Percentiles rank a stretch among this genome's conserved stretches.
These are phyloP conservation scores for Tetraneura akinire DNA, from an alignment of 1,140 invertebrate genomes.

Conservation along the genomic window DNA sequence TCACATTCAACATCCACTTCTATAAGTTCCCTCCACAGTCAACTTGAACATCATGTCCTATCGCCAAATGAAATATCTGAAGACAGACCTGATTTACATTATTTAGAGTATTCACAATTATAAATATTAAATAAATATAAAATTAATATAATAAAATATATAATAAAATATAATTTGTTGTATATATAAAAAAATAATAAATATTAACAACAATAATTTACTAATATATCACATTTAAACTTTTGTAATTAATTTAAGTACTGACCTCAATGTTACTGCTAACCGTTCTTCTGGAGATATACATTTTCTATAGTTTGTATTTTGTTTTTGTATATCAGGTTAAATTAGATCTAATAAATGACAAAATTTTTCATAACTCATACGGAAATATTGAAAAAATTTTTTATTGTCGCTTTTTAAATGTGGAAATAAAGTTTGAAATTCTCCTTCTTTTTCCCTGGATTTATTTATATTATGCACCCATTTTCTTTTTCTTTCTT, in stretches of 20 bases:
- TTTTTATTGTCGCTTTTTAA: not conserved
- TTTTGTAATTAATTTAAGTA: not conserved
- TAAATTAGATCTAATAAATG: not conserved
- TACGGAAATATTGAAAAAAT: not conserved
- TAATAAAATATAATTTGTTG: too few species aligned
- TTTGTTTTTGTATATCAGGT: not conserved
- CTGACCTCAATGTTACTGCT: not conserved
- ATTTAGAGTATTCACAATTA: too few species aligned
- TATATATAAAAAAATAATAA: too few species aligned
- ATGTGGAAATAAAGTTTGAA: not conserved
- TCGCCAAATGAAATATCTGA: not conserved
- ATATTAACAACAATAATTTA: too few species aligned
- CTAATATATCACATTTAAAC: not conserved
- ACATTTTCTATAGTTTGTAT: not conserved
- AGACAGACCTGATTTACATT: too few species aligned
- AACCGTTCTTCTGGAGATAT: not conserved
- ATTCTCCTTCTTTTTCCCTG: constrained; percentile 7
- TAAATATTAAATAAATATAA: too few species aligned
- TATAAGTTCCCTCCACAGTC: too few species aligned
- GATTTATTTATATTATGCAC: not conserved
- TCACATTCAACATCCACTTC: too few species aligned
- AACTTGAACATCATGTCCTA: too few species aligned
- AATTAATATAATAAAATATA: too few species aligned
- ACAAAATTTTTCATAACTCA: not conserved
- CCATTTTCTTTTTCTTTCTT: not conserved